Conservation (phyloP, 2,888 invertebrate genomes). For the Protophormia terraenovae region DNA sequence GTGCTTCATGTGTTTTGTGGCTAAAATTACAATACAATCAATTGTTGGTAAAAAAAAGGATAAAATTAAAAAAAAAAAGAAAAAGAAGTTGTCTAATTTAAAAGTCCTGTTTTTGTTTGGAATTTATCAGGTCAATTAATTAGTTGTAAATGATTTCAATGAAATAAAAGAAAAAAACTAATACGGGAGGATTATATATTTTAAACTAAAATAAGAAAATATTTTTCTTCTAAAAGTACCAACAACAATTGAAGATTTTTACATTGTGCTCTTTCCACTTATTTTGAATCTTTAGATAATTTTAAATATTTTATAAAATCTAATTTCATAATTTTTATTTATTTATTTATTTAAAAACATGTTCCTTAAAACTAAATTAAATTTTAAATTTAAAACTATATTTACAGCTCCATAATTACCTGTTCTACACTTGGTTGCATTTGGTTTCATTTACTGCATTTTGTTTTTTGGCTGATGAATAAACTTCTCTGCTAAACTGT, state of each 20-base stretch:
- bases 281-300: too few species aligned
- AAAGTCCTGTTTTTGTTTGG: background rate
- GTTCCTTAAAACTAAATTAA: too few species aligned
- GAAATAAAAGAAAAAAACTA: too few species aligned
- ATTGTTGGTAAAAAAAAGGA: background rate
- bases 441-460: background rate
- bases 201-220: too few species aligned
- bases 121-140: background rate
- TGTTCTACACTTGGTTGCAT: background rate
- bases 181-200: too few species aligned
- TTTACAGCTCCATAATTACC: conserved; percentile 15
- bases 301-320: too few species aligned
- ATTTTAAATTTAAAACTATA: background rate
- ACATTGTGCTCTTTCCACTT: too few species aligned
- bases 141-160: background rate
- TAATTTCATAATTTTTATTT: too few species aligned
- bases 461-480: background rate
- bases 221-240: too few species aligned
- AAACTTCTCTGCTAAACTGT: conserved; percentile 28
- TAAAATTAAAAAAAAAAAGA: too few species aligned
- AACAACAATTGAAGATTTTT: too few species aligned
- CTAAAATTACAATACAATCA: background rate
- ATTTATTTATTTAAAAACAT: too few species aligned
- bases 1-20: background rate
- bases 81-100: background rate